Evolutionary conservation across 2,888 invertebrate genomes (phyloP).

Genomic region (Chironomus tentans): DNA sequence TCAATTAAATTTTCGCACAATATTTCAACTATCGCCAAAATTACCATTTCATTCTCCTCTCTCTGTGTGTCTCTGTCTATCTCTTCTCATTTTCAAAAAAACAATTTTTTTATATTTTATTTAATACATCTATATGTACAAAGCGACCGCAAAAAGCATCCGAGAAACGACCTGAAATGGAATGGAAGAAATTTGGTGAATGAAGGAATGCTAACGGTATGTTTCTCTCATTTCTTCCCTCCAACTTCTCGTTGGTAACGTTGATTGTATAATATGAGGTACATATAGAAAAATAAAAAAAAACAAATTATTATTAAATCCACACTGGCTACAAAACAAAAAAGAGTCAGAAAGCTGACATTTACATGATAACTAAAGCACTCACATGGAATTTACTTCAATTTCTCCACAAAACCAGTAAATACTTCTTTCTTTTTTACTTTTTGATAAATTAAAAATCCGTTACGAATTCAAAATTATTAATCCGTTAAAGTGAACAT

Average conservation of each 20-base stretch:
- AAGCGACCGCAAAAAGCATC: conserved; percentile 3
- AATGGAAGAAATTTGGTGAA: conserved; percentile 24
- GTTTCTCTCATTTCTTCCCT: background rate
- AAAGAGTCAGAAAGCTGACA: too few species aligned
- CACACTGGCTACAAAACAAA: too few species aligned
- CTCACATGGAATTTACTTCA: too few species aligned
- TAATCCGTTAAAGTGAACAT: too few species aligned
- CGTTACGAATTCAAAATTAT: too few species aligned
- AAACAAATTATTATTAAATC: too few species aligned
- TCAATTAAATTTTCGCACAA: conserved; percentile 26
- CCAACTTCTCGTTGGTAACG: background rate
- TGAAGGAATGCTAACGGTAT: conserved; percentile 22
- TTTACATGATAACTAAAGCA: too few species aligned
- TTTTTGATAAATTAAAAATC: too few species aligned
- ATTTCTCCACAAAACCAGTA: too few species aligned
- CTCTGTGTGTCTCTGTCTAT: background rate
- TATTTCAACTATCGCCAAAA: conserved; percentile 1
- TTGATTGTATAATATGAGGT: background rate
- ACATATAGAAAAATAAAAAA: too few species aligned
- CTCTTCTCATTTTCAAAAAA: background rate
- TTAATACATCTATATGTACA: background rate
- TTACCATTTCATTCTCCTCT: background rate
- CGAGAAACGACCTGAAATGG: conserved; percentile 22
- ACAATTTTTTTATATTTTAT: background rate
- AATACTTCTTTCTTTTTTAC: too few species aligned